These are phyloP conservation scores for Microcebus tavaratra DNA, from an alignment of 2,113 vertebrate genomes.

Conservation along the genomic window DNA sequence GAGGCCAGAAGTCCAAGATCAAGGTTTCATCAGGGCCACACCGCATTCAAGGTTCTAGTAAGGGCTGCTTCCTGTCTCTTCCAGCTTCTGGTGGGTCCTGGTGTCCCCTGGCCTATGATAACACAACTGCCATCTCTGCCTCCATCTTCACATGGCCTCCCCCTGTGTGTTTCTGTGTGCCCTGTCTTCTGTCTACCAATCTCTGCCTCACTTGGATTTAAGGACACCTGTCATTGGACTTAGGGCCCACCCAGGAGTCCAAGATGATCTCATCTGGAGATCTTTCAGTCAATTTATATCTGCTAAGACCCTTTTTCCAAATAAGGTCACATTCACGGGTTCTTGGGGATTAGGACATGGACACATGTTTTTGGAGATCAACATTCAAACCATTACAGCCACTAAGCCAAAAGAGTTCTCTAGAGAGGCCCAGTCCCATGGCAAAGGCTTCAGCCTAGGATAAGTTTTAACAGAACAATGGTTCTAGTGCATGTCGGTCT, in stretches of 20 bases:
- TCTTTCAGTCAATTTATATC: not conserved
- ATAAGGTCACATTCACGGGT: not conserved
- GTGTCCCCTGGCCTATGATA: accelerated
- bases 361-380: not conserved
- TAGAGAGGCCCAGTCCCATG: not conserved
- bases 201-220: not conserved
- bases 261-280: not conserved
- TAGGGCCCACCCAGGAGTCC: not conserved
- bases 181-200: not conserved
- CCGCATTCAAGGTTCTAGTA: not conserved
- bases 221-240: not conserved
- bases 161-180: not conserved
- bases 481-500: accelerated
- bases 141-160: not conserved
- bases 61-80: accelerated
- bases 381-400: not conserved
- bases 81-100: not conserved
- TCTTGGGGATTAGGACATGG: not conserved
- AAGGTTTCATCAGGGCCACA: not conserved
- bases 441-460: not conserved
- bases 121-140: accelerated
- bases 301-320: not conserved
- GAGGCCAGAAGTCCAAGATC: not conserved
- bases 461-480: not conserved
- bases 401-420: not conserved